phyloP scores from a whole-genome alignment of 2,888 invertebrate genomes.

The Agelastica alni region DNA sequence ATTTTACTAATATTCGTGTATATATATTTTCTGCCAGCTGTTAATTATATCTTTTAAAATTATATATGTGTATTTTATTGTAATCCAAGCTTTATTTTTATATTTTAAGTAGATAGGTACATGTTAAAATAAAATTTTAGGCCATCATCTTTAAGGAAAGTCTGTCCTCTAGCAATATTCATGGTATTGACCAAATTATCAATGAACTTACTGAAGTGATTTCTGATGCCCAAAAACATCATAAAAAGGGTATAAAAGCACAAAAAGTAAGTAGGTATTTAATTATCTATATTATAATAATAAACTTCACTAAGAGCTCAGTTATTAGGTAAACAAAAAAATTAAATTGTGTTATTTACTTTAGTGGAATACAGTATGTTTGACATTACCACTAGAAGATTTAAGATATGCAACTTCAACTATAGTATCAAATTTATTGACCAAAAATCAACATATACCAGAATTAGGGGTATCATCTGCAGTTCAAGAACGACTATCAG shows the following conservation, averaged over 20 bases:
- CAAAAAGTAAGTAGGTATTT: conserved; percentile 69
- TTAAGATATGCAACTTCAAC: conserved; percentile 79
- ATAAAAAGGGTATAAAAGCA: conserved; percentile 85
- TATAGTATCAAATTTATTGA: conserved; percentile 80
- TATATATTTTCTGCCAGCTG: too few relatives aligned
- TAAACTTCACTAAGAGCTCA: too few relatives aligned
- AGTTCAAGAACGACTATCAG: conserved; percentile 82
- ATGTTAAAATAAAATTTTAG: too few relatives aligned
- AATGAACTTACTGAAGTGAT: conserved; percentile 80
- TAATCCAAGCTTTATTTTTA: too few relatives aligned
- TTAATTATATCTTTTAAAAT: too few relatives aligned
- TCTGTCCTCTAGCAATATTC: conserved; percentile 68
- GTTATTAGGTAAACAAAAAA: too few relatives aligned
- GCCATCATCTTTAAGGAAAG: conserved; percentile 83
- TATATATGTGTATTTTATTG: too few relatives aligned
- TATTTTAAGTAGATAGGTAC: too few relatives aligned
- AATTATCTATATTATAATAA: not conserved
- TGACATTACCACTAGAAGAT: conserved; percentile 78
- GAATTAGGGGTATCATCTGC: conserved; percentile 89
- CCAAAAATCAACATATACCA: conserved; percentile 80
- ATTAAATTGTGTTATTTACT: too few relatives aligned
- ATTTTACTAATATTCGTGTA: too few relatives aligned
- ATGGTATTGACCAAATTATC: conserved; percentile 68
- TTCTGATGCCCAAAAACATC: conserved; percentile 69
- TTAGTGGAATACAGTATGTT: conserved; percentile 90